Conservation (phyloP, 2,113 vertebrate species). For the Ageneiosus marmoratus region DNA sequence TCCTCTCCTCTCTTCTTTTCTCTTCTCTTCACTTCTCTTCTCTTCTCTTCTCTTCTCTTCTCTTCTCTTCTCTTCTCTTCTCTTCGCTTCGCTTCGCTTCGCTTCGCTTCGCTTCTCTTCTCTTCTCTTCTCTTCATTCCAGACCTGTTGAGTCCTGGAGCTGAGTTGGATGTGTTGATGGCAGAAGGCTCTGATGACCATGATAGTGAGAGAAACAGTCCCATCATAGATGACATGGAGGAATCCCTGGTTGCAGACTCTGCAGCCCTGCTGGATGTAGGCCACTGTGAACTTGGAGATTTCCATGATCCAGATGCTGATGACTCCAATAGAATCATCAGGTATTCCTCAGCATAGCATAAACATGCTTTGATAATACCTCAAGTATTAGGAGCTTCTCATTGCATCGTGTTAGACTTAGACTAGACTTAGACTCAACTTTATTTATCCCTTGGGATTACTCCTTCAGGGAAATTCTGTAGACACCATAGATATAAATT, state of each 20-base stretch:
- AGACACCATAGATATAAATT: neutral
- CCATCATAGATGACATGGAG: constrained; percentile 88
- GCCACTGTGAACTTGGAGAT: constrained; percentile 79
- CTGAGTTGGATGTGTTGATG: constrained; percentile 87
- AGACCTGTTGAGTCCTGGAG: constrained; percentile 92
- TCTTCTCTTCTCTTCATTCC: neutral
- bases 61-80: no score
- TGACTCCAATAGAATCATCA: constrained; percentile 90
- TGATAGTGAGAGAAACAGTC: constrained; percentile 81
- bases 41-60: neutral
- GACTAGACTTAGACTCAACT: no score
- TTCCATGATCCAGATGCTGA: constrained; percentile 87
- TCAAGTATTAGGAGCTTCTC: neutral
- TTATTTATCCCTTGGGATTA: no score
- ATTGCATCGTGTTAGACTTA: neutral
- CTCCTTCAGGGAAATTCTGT: no score
- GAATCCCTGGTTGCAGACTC: constrained; percentile 81
- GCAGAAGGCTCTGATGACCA: constrained; percentile 92
- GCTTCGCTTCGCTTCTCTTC: neutral
- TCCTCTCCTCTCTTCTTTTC: neutral
- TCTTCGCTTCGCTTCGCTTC: neutral
- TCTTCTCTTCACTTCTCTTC: neutral
- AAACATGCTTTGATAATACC: neutral
- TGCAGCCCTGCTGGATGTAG: constrained; percentile 75
- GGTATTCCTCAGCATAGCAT: constrained; percentile 66